Evolutionary conservation across 37 sponge, comb jelly and placozoan genomes (phyloP), one percentile per base, ranked within the genome.

Genomic region (Amphimedon queenslandica): DNA sequence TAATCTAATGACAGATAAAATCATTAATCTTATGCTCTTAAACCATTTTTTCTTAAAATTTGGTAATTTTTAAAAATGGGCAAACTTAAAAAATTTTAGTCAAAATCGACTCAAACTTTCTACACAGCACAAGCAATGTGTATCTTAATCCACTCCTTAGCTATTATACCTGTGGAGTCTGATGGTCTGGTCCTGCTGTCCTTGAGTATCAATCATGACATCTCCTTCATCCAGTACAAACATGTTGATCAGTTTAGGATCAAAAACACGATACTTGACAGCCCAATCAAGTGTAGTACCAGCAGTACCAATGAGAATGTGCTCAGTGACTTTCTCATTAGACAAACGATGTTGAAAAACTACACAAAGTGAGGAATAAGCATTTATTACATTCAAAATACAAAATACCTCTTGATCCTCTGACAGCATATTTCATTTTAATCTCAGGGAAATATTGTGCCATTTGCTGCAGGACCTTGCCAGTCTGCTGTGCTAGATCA

Each of bases 161-260:
- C 84, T 23, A 90, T 56, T 42, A 92, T 77, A 51, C 88, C 83
- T 70, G 89, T 93, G 57, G 92, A 93, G 56, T 93, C 93, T 64
- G 89, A n/a, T n/a, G n/a, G n/a, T n/a, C n/a, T n/a, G n/a, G n/a
- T n/a, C n/a, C n/a, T n/a, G n/a, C n/a, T n/a, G 91, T 3, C 97
- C 97, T 57, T 96, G 97, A 40, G 75, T 76, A 31, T 77, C 84
- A 30, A 96, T 89, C 97, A 96, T 93, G 47, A 96, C 80, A 71
- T 96, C 97, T 32, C 93, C 97, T 67, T 96, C 97, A 57, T 96
- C 97, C 58, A 96, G 57, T 0, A 96, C 97, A 86, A 96, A 96
- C 80, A 96, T 73, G 10, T 27, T n/a, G n/a, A n/a, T n/a, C n/a
- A n/a, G n/a, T n/a, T n/a, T n/a, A n/a, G n/a, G n/a, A n/a, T n/a